Percentiles rank a stretch among this genome's conserved stretches.
Conservation (phyloP, 2,113 vertebrate genomes). For the Sprattus sprattus region DNA sequence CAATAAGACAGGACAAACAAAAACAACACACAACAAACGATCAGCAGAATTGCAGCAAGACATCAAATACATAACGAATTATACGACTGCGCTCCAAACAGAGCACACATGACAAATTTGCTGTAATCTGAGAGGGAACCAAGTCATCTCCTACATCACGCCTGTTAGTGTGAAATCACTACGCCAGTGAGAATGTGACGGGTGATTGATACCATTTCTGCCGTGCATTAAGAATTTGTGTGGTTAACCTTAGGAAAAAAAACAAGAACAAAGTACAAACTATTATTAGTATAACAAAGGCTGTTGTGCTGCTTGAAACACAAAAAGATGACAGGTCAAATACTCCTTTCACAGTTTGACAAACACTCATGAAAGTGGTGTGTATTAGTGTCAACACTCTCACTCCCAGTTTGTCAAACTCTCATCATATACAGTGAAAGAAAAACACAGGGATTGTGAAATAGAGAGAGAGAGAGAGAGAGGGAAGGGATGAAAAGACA, state of each 20-base stretch:
- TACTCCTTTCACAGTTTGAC: neutral
- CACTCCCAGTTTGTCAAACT: constrained; percentile 1
- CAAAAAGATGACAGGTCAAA: neutral
- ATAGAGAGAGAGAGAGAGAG: neutral
- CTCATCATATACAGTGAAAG: neutral
- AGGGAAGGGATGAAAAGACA: constrained; percentile 55
- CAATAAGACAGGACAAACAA: no score
- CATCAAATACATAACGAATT: no score
- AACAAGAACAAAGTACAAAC: neutral
- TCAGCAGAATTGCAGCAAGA: no score
- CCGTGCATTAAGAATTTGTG: neutral
- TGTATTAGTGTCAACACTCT: neutral
- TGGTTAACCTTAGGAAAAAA: neutral
- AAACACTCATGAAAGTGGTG: neutral
- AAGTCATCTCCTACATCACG: neutral
- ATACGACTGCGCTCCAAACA: no score
- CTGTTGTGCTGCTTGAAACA: constrained; percentile 1
- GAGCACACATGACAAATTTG: neutral
- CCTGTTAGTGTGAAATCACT: neutral
- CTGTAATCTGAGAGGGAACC: neutral
- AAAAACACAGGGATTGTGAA: neutral
- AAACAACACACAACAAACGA: no score
- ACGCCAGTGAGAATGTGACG: neutral
- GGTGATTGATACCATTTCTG: neutral
- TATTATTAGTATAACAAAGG: constrained; percentile 4